These are phyloP conservation scores for Cryptosula pallasiana DNA, from an alignment of 2,888 invertebrate species.

Conservation along the genomic window DNA sequence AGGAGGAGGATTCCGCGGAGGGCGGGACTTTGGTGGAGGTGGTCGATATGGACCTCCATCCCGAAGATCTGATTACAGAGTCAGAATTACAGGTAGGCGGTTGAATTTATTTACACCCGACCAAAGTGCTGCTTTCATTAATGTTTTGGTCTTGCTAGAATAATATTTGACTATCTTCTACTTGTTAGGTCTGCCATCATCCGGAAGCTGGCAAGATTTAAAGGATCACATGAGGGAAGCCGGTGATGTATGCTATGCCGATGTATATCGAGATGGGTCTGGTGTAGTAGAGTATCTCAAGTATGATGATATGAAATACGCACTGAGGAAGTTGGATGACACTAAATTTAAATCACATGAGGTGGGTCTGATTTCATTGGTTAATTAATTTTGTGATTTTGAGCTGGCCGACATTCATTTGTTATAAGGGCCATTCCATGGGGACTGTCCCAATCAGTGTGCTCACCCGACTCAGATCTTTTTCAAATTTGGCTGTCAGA, in stretches of 20 bases:
- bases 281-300: conserved; percentile 96
- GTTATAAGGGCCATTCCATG: no score
- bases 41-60: conserved; percentile 68
- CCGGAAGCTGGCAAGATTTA: conserved; percentile 90
- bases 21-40: conserved; percentile 51
- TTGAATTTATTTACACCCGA: no score
- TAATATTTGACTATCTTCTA: no score
- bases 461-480: no score
- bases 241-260: conserved; percentile 97
- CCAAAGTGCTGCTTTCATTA: no score
- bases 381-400: no score
- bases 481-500: no score
- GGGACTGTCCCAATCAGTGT: no score
- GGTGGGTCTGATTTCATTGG: no score
- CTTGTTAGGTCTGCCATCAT: conserved; percentile 66
- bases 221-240: conserved; percentile 99
- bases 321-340: conserved; percentile 94
- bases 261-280: conserved; percentile 96
- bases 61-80: conserved; percentile 86
- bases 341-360: conserved; percentile 97
- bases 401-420: no score
- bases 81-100: conserved; percentile 79
- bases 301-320: conserved; percentile 98
- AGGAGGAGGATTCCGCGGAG: conserved; percentile 37
- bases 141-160: no score